Conservation (phyloP, 2,888 invertebrate species). For the Cremastobaeus sp. region DNA sequence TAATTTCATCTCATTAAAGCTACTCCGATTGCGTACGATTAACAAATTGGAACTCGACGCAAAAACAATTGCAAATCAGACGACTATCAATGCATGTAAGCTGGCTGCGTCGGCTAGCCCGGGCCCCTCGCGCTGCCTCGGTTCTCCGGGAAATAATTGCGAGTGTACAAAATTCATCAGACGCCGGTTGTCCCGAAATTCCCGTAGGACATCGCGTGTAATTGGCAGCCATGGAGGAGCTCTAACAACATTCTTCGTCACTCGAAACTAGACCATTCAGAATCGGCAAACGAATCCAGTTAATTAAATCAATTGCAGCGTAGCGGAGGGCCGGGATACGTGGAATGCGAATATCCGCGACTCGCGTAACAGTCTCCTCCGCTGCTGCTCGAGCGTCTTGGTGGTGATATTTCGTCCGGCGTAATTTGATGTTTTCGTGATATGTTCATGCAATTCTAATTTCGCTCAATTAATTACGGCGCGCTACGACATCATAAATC, state of each 20-base stretch:
- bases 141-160: conserved; percentile 41
- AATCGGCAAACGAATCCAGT: conserved; percentile 43
- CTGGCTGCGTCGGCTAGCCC: too few relatives aligned
- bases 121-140: too few relatives aligned
- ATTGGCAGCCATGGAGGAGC: conserved; percentile 36
- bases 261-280: conserved; percentile 31
- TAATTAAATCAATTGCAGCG: conserved; percentile 57
- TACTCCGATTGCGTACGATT: too few relatives aligned
- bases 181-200: conserved; percentile 1
- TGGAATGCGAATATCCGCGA: conserved; percentile 39
- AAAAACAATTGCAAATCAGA: too few relatives aligned
- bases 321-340: conserved; percentile 18
- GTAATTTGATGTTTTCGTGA: conserved; percentile 50
- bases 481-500: conserved; percentile 54
- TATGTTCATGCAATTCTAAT: conserved; percentile 55
- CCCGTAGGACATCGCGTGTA: conserved; percentile 9
- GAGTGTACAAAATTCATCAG: conserved; percentile 46
- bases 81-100: too few relatives aligned
- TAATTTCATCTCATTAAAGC: too few relatives aligned
- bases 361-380: conserved; percentile 20
- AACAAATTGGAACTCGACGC: too few relatives aligned
- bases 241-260: conserved; percentile 45
- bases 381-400: conserved; percentile 2
- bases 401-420: conserved; percentile 12
- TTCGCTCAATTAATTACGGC: conserved; percentile 53